phyloP scores from a whole-genome alignment of 2,113 vertebrate species.

The Pluvialis apricaria region DNA sequence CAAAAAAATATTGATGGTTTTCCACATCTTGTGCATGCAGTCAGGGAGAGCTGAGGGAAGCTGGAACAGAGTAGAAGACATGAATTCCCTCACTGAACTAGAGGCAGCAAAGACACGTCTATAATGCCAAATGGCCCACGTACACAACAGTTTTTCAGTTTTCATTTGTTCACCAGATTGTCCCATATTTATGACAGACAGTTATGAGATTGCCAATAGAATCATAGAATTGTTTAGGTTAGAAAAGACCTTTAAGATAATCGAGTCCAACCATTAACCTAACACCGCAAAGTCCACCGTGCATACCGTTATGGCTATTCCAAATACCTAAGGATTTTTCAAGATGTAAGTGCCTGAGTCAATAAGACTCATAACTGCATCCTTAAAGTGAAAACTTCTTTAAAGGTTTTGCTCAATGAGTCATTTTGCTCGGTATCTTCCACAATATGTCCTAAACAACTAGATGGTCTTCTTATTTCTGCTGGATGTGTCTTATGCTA shows the following conservation, averaged over 20 bases:
- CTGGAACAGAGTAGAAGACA: not conserved
- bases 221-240: not conserved
- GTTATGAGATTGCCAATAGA: not conserved
- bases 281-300: not conserved
- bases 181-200: not conserved
- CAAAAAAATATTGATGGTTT: not conserved
- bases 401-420: not conserved
- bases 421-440: not conserved
- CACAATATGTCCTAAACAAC: rapidly evolving
- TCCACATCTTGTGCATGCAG: not conserved
- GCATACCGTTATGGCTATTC: not conserved
- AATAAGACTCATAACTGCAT: not conserved
- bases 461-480: not conserved
- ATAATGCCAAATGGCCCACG: not conserved
- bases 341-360: too few species aligned
- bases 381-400: not conserved
- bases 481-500: not conserved
- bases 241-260: not conserved
- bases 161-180: not conserved
- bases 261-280: not conserved
- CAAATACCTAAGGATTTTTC: not conserved
- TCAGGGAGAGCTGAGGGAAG: not conserved
- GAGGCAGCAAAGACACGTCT: not conserved
- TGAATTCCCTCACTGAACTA: not conserved
- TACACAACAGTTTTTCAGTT: not conserved